Percentiles rank a stretch among this genome's conserved stretches.
phyloP scores from a whole-genome alignment of 2,797 vertebrate genomes.

The Dicrostonyx torquatus region DNA sequence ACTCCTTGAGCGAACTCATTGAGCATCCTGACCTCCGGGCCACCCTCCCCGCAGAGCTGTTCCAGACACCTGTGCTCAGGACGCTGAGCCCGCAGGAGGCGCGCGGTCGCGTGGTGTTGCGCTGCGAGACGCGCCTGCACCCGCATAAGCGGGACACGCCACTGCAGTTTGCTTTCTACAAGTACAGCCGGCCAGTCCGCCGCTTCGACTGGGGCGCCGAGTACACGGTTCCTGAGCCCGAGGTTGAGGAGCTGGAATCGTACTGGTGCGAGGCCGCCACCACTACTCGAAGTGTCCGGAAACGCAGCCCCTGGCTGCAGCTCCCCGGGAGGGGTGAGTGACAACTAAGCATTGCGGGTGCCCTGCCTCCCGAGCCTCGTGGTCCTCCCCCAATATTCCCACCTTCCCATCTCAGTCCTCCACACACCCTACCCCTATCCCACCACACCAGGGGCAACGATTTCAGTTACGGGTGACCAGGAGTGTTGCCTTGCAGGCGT shows the following conservation, averaged over 20 bases:
- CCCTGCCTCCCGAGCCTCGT: not conserved
- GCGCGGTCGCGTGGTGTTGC: slow-evolving; percentile 54
- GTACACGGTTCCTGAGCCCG: slow-evolving; percentile 52
- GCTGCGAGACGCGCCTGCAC: slow-evolving; percentile 76
- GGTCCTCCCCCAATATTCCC: fast-evolving
- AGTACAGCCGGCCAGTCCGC: slow-evolving; percentile 70
- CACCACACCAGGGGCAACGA: not conserved
- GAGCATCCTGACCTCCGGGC: not conserved
- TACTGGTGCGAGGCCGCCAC: slow-evolving; percentile 80
- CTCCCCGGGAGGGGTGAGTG: slow-evolving; percentile 55
- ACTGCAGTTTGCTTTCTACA: slow-evolving; percentile 81
- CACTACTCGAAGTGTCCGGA: slow-evolving; percentile 72
- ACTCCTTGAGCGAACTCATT: not conserved
- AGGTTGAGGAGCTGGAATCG: slow-evolving; percentile 64
- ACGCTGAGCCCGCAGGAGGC: not conserved
- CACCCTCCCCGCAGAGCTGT: slow-evolving; percentile 69
- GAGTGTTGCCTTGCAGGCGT: slow-evolving; percentile 36
- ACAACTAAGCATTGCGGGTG: not conserved
- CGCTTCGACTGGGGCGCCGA: slow-evolving; percentile 75
- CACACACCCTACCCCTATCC: not conserved
- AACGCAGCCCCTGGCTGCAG: slow-evolving; percentile 76
- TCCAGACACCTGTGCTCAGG: slow-evolving; percentile 61
- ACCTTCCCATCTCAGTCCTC: fast-evolving
- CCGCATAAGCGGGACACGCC: slow-evolving; percentile 67
- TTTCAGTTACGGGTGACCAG: not conserved